Evolutionary conservation across 2,888 invertebrate genomes (phyloP).

Genomic region (Bursaphelenchus okinawaensis): DNA sequence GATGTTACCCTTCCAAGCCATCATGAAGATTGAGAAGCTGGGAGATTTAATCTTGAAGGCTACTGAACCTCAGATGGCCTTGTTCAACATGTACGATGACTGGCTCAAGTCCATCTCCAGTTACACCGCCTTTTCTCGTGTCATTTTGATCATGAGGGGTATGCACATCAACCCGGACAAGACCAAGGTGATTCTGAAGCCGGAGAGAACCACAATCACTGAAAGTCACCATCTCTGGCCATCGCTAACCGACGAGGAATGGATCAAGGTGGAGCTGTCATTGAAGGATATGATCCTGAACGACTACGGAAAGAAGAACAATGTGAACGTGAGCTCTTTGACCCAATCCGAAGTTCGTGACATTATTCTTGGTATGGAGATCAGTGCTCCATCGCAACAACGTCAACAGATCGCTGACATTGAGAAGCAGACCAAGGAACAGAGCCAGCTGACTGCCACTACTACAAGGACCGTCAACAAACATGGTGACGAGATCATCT

Average conservation of each 20-base stretch:
- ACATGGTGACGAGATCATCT: conserved; percentile 98
- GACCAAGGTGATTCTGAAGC: conserved; percentile 89
- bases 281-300: conserved; percentile 95
- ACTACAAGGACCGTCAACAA: conserved; percentile 98
- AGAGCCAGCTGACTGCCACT: conserved; percentile 89
- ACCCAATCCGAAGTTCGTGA: conserved; percentile 97
- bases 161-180: conserved; percentile 97
- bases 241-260: conserved; percentile 85
- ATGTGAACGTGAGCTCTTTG: conserved; percentile 95
- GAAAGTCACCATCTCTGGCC: conserved; percentile 99
- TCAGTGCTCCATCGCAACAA: conserved; percentile 96
- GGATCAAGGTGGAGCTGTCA: conserved; percentile 98
- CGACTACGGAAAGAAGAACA: conserved; percentile 99
- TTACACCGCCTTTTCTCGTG: conserved; percentile 93
- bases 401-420: conserved; percentile 99
- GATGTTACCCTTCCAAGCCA: conserved; percentile 90
- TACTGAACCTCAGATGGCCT: conserved; percentile 98
- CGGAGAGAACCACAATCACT: conserved; percentile 96
- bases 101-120: conserved; percentile 97
- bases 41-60: conserved; percentile 97
- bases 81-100: conserved; percentile 98
- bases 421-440: conserved; percentile 98
- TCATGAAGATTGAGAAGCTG: conserved; percentile 78
- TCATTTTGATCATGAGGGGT: conserved; percentile 90
- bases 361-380: conserved; percentile 98